A percentile compares a stretch with the other conserved stretches of the same genome.
phyloP scores from a whole-genome alignment of 2,888 invertebrate genomes.

The Tachina grossa region DNA sequence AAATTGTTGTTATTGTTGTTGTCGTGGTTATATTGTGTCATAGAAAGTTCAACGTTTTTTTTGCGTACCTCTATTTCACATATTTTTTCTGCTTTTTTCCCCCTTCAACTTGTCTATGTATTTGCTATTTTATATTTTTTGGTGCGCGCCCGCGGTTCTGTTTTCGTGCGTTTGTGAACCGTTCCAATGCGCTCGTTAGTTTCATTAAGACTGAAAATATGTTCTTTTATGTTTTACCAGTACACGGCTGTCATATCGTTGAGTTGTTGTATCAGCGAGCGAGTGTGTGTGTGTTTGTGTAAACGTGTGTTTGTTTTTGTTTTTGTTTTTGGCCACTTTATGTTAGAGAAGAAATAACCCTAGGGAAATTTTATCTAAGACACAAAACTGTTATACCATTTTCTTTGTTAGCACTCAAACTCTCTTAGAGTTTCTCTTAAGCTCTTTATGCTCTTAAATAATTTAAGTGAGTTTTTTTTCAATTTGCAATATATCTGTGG shows the following conservation, averaged over 20 bases:
- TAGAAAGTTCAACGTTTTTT: constrained; percentile 32
- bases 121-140: constrained; percentile 8
- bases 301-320: constrained; percentile 1
- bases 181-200: constrained; percentile 67
- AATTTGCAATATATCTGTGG: neutral
- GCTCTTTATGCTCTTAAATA: constrained; percentile 15
- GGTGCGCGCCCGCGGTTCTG: constrained; percentile 64
- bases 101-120: constrained; percentile 1
- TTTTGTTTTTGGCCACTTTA: constrained; percentile 48
- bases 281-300: neutral
- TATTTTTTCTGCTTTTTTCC: neutral
- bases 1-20: constrained; percentile 20
- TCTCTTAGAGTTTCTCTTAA: neutral
- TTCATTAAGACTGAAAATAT: constrained; percentile 65
- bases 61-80: constrained; percentile 7
- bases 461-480: constrained; percentile 32
- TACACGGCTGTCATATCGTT: constrained; percentile 50
- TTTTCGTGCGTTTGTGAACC: constrained; percentile 37
- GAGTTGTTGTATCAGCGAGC: neutral
- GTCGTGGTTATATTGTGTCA: neutral
- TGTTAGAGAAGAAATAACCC: constrained; percentile 35
- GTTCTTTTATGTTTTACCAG: constrained; percentile 42
- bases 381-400: constrained; percentile 63
- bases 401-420: neutral
- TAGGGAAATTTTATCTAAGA: constrained; percentile 48